Percentiles rank a stretch among this genome's conserved stretches.
These are phyloP conservation scores for Aphaenogaster floridana DNA, from an alignment of 1,140 invertebrate species.

Conservation along the genomic window DNA sequence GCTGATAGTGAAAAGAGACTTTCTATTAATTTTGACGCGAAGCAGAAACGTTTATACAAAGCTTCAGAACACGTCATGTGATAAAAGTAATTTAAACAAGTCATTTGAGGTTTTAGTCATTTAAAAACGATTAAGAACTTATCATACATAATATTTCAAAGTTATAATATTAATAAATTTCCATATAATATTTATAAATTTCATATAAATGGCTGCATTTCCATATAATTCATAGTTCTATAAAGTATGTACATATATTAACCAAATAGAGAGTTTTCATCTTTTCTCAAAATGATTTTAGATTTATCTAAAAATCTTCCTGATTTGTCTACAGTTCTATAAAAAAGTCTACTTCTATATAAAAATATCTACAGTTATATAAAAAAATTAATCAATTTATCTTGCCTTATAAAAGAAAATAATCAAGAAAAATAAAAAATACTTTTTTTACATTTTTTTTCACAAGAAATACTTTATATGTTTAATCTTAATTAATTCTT, in stretches of 20 bases:
- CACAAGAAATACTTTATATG: not conserved
- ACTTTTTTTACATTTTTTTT: not conserved
- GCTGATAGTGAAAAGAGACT: not conserved
- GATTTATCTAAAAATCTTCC: not conserved
- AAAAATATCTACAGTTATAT: not conserved
- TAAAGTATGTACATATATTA: not conserved
- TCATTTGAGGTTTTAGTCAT: not conserved
- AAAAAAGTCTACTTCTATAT: not conserved
- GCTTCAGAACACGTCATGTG: not conserved
- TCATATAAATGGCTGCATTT: not conserved
- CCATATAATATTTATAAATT: no score
- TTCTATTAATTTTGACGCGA: not conserved
- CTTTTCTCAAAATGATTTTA: not conserved
- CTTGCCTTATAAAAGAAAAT: not conserved
- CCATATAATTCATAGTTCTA: not conserved
- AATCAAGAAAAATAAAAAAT: slow-evolving; percentile 3
- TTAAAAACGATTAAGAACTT: not conserved
- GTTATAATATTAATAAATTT: not conserved
- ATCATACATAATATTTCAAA: no score
- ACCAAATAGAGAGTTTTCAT: not conserved
- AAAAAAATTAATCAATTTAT: slow-evolving; percentile 8
- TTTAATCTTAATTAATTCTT: not conserved
- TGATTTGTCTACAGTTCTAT: not conserved
- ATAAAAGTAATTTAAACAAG: not conserved
- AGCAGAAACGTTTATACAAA: not conserved